Evolutionary conservation across 92 coral and sea anemone genomes (phyloP), one percentile per base, ranked within the genome.

Genomic region (Zoanthus sansibaricus): DNA sequence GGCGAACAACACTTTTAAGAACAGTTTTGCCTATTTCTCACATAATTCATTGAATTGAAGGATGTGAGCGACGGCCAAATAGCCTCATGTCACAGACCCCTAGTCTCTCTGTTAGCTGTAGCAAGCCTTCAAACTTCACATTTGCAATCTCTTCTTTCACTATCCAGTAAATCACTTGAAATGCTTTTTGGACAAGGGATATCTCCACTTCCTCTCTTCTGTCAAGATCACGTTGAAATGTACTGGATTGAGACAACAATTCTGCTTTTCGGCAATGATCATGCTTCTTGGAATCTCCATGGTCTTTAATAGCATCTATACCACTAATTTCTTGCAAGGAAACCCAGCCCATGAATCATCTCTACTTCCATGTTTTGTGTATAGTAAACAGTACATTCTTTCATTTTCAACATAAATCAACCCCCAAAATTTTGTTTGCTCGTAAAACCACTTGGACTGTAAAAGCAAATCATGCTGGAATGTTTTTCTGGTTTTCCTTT

Each of bases 261-360:
- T 66, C 58, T 83, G 75, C 64, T 44, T 83, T 83, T 16, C 62
- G 76, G 78, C 78, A 83, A 30, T n/a, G 30, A 67, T 67, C 59
- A 21, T 45, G 87, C 59, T 67, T 68, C 72, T 70, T 83, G 71
- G 84, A 79, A 79, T 79, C 21, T 21, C 15, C 84, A n/a, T 79
- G 72, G 72, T 79, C 72, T 79, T 79, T 79, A 10, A 79, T 21
- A 16, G 71, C 84, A 79, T 79, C 84, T 25, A 25, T 37, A 79
- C 84, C 84, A 79, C 86, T 67, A 82, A 82, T 45, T 82, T 82
- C 62, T 69, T 82, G 17, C 67, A 45, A 77, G 83, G 83, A 56
- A 56, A 56, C 64, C 64, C 64, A 16, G 64, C 64, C 64, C 64
- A 56, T 56, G 64, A 56, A 56, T 56, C 64, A 56, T 56, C 64